phyloP scores from a whole-genome alignment of 2,888 invertebrate genomes.

The Eristalis arbustorum region DNA sequence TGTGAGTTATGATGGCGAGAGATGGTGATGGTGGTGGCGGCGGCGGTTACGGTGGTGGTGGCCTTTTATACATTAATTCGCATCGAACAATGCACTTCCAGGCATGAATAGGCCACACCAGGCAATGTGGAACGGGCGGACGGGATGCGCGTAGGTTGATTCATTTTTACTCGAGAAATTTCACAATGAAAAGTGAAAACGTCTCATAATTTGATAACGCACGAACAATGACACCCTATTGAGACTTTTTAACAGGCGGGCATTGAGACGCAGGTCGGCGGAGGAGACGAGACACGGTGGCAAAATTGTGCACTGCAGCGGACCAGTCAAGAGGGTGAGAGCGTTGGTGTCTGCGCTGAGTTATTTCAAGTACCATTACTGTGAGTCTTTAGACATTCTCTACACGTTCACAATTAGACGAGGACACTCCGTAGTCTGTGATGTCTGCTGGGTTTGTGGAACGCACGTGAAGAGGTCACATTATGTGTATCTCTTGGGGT shows the following conservation, averaged over 20 bases:
- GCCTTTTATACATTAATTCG: conserved; percentile 63
- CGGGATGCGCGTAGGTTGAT: background rate
- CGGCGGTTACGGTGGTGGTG: background rate
- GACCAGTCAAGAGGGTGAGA: background rate
- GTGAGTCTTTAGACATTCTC: conserved; percentile 24
- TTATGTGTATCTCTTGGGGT: background rate
- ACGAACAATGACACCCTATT: conserved; percentile 67
- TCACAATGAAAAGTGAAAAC: conserved; percentile 62
- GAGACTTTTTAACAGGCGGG: conserved; percentile 62
- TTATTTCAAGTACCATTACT: conserved; percentile 36
- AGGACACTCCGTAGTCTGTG: background rate
- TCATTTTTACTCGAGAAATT: conserved; percentile 2
- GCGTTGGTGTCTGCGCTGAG: conserved; percentile 21
- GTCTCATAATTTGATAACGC: conserved; percentile 66
- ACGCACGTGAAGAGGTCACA: background rate
- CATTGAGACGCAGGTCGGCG: background rate
- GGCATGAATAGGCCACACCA: conserved; percentile 1
- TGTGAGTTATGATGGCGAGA: conserved; percentile 1
- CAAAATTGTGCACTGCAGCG: background rate
- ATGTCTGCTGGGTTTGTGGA: background rate
- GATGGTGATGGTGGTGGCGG: too few species aligned
- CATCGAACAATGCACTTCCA: conserved; percentile 63
- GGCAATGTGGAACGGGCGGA: background rate
- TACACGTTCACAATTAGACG: conserved; percentile 45
- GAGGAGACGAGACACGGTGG: background rate